Base-by-base conservation (phyloP, 2,113 vertebrate species). In the Scomber colias region DNA sequence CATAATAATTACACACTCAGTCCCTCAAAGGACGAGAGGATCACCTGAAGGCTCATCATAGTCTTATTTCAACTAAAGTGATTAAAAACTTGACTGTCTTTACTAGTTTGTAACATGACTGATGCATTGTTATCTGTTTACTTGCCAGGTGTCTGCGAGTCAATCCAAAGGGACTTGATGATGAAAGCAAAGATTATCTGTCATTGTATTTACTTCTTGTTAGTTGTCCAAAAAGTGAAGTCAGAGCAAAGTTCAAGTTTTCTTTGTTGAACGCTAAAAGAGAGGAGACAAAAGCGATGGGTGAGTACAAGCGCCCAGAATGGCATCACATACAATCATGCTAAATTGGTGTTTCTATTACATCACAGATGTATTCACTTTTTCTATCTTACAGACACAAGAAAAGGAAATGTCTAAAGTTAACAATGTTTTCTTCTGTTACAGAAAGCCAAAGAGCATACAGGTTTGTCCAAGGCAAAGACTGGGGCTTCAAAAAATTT, bases 401-500 rank as follows among this genome's bases (percentile, higher is more conserved):
- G 1, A 40, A 10, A 9, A 56, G 0, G 6, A 5, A 15, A 21
- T 31, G 31, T 24, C 17, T 60, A 24, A 0, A 76, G 35, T 35
- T n/a, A 0, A 2, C 1, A 13, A 55, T 63, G 0, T 68, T 77
- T 63, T 16, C 3, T 59, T 76, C 45, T 45, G 8, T 79, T 83
- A 79, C 93, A 99, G 98, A 99, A 96, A 99, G 98, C 97, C 98
- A 99, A 97, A 98, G 98, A 97, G 98, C 98, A 0, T 99, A 99
- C 96, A 96, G 98, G 89, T 99, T 99, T 95, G 97, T 99, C 85
- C 98, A 99, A 95, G 97, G 98, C 87, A 99, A 99, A 90, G 98
- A 99, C 93, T 99, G 98, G 98, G 98, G 98, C 60, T 99, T 99
- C 95, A 99, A 99, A 95, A 99, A 99, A 91, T 99, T 99, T 91